phyloP scores from a whole-genome alignment of 1,140 invertebrate genomes.

The Samia ricini region DNA sequence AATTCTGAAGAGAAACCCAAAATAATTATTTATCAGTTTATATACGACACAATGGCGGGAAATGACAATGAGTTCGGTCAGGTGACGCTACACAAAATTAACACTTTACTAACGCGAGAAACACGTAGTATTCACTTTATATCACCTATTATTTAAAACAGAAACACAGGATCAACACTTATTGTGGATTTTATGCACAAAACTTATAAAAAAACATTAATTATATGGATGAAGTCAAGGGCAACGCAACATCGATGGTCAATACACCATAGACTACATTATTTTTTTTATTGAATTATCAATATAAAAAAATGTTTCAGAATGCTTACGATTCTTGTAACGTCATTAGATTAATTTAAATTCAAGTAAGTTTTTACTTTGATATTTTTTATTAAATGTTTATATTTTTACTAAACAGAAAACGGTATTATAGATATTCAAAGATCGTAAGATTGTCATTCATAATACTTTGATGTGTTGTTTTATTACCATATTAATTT shows the following conservation, averaged over 20 bases:
- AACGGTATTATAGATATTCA: too few species aligned
- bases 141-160: neutral
- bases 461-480: too few species aligned
- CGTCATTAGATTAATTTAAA: too few species aligned
- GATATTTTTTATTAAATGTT: too few species aligned
- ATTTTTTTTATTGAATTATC: conserved; percentile 6
- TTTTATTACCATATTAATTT: too few species aligned
- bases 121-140: conserved; percentile 10
- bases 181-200: conserved; percentile 36
- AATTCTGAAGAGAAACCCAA: conserved; percentile 35
- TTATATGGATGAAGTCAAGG: conserved; percentile 65
- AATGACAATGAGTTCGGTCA: conserved; percentile 77
- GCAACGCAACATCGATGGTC: conserved; percentile 69
- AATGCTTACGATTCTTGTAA: neutral
- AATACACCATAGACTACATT: conserved; percentile 40
- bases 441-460: too few species aligned
- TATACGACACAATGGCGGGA: conserved; percentile 76
- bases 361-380: too few species aligned
- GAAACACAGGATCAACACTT: conserved; percentile 12
- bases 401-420: too few species aligned
- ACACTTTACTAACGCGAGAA: conserved; percentile 3
- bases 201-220: conserved; percentile 63
- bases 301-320: neutral
- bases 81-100: conserved; percentile 71
- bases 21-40: conserved; percentile 46